Percentiles rank a stretch among this genome's conserved stretches.
These are phyloP conservation scores for Bubo bubo DNA, from an alignment of 2,113 vertebrate genomes.

Conservation along the genomic window DNA sequence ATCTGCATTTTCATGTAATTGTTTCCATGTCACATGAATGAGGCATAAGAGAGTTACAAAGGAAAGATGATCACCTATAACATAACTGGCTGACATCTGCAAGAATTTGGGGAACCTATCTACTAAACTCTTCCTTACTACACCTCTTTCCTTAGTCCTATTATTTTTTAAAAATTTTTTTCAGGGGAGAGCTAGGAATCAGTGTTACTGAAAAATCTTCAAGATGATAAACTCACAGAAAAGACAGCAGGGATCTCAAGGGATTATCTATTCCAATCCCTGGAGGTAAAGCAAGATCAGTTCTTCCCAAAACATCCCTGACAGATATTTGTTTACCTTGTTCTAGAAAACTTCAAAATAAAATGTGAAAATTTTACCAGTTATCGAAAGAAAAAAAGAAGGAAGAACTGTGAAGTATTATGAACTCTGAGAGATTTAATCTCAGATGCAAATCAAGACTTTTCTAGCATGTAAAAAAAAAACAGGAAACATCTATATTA, in stretches of 20 bases:
- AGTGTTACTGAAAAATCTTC: not conserved
- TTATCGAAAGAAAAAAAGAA: not conserved
- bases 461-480: not conserved
- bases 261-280: not conserved
- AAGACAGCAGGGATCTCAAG: not conserved
- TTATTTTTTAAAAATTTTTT: not conserved
- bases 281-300: not conserved
- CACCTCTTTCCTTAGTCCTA: not conserved
- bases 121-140: not conserved
- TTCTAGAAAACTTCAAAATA: not conserved
- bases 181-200: not conserved
- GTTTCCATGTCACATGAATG: slow-evolving; percentile 83
- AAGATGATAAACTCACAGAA: not conserved
- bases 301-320: not conserved
- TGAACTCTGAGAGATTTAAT: not conserved
- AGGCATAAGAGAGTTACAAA: slow-evolving; percentile 70
- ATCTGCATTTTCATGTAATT: slow-evolving; percentile 87
- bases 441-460: not conserved
- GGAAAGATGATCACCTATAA: slow-evolving; percentile 67
- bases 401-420: not conserved
- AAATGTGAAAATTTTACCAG: not conserved
- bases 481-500: not conserved
- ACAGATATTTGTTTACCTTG: not conserved
- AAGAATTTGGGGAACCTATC: slow-evolving; percentile 8
- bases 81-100: slow-evolving; percentile 58